These are phyloP conservation scores for Lycaena phlaeas DNA, from an alignment of 2,888 invertebrate species.

Conservation along the genomic window DNA sequence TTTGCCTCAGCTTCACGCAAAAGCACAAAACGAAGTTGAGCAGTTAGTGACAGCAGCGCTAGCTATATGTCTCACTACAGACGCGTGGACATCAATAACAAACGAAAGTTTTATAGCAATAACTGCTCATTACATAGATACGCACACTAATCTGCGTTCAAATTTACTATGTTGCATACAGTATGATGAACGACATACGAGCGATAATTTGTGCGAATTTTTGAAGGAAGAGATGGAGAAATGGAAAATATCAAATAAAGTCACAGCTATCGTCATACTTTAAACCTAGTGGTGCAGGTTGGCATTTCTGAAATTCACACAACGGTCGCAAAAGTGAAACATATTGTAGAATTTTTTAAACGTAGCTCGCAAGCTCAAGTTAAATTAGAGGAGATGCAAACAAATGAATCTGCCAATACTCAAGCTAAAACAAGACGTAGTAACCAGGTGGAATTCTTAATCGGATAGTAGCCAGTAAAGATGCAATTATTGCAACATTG, in stretches of 20 bases:
- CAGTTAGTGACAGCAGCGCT: neutral
- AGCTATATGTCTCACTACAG: neutral
- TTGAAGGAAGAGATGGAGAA: too few relatives aligned
- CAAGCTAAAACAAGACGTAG: constrained; percentile 9
- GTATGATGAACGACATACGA: too few relatives aligned
- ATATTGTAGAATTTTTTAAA: constrained; percentile 8
- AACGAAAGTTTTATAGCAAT: constrained; percentile 4
- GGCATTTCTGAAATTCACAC: neutral
- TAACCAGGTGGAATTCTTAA: constrained; percentile 6
- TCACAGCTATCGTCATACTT: too few relatives aligned
- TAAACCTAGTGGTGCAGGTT: constrained; percentile 20
- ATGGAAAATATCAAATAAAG: too few relatives aligned
- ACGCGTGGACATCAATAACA: neutral
- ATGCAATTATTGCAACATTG: neutral
- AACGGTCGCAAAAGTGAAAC: constrained; percentile 4
- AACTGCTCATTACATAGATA: neutral
- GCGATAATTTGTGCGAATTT: too few relatives aligned
- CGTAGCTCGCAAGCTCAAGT: neutral
- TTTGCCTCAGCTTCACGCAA: neutral
- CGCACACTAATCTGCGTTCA: too few relatives aligned
- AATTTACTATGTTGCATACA: too few relatives aligned
- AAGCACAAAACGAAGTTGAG: neutral
- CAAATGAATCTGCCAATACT: constrained; percentile 6
- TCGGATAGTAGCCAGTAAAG: constrained; percentile 1
- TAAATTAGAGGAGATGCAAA: constrained; percentile 7